Conservation (phyloP, 37 sponge, comb jelly and placozoan species). For the Mnemiopsis leidyi region DNA sequence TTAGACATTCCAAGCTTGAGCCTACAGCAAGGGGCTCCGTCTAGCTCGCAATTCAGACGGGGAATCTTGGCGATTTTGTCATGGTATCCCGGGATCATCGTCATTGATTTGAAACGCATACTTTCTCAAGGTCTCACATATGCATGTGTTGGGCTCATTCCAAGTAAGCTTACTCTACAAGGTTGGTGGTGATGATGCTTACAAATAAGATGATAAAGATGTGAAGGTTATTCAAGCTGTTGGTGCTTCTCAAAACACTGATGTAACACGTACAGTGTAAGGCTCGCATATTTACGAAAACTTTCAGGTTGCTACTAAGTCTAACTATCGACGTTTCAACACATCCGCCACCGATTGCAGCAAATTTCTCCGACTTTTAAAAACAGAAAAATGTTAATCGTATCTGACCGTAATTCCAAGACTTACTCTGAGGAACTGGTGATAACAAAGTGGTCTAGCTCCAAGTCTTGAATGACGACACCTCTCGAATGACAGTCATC, state of each 20-base stretch:
- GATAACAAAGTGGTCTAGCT: slow-evolving; percentile 21
- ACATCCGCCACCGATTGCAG: background rate
- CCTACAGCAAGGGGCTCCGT: background rate
- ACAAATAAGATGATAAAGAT: background rate
- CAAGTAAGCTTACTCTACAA: background rate
- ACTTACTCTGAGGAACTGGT: background rate
- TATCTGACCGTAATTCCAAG: background rate
- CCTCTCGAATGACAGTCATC: background rate
- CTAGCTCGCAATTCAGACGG: background rate
- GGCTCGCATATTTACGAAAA: background rate
- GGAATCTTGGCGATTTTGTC: background rate
- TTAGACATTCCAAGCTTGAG: background rate
- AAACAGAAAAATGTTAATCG: no score
- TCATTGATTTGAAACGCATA: background rate
- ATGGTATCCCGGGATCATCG: background rate
- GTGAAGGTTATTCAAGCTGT: background rate
- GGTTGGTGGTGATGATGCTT: background rate
- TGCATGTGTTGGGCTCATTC: background rate
- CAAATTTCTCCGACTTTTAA: no score
- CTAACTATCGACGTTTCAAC: background rate
- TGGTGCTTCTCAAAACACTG: background rate
- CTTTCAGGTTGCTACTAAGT: background rate
- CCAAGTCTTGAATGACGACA: slow-evolving; percentile 1
- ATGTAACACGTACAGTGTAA: background rate
- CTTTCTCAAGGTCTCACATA: background rate